Conservation (phyloP, 2,797 vertebrate genomes). For the Sebastes umbrosus region DNA sequence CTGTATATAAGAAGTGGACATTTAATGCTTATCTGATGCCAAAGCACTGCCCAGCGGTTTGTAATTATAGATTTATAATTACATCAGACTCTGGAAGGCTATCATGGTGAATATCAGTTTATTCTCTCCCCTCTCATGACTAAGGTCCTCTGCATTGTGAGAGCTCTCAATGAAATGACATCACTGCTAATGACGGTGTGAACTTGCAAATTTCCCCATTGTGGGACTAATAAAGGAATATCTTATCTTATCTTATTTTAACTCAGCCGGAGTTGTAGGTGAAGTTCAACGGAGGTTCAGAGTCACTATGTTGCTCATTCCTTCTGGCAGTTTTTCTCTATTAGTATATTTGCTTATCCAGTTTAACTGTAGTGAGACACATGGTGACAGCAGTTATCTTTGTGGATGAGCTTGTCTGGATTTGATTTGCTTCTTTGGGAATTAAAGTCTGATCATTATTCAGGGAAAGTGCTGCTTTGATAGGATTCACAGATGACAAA, state of each 20-base stretch:
- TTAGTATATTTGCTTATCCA: background rate
- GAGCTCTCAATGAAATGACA: background rate
- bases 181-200: background rate
- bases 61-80: background rate
- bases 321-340: background rate
- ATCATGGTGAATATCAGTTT: background rate
- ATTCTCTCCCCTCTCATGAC: background rate
- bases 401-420: constrained; percentile 26
- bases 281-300: background rate
- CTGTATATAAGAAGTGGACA: background rate
- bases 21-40: background rate
- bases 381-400: constrained; percentile 13
- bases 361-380: constrained; percentile 2
- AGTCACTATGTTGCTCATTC: background rate
- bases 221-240: too few species aligned
- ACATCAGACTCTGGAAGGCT: background rate
- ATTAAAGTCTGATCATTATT: constrained; percentile 46
- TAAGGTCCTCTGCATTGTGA: background rate
- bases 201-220: background rate
- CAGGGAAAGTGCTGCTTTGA: constrained; percentile 1
- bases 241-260: too few species aligned
- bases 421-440: constrained; percentile 44
- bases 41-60: background rate
- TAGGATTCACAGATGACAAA: constrained; percentile 37
- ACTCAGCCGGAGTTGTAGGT: background rate